Base-by-base conservation (phyloP, 1,140 invertebrate genomes). In the Thereuonema tuberculata region DNA sequence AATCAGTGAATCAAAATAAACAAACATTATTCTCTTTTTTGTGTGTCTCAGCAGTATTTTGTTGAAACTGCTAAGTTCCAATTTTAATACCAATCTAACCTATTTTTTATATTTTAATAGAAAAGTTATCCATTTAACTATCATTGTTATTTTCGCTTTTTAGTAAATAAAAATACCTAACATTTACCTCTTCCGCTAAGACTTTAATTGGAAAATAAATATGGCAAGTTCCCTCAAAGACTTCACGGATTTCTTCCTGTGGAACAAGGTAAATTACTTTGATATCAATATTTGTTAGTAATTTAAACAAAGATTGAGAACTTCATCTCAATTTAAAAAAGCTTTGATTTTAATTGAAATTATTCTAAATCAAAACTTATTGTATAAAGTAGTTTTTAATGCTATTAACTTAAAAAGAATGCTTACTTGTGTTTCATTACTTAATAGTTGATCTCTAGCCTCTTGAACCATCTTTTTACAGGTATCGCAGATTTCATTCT, bases 381-480 rank as follows among this genome's bases (percentile, higher is more conserved):
- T 43, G n/a, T 43, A 12, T 43, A 12, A 9, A 43, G n/a, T 9
- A n/a, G 37, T 43, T 43, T 43, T 43, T 43, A 12, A 12, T 9
- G n/a, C 9, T 43, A 12, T 43, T 9, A 43, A n/a, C 37, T 12
- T 43, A 43, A 9, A 43, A 9, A 12, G 56, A 21, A 55, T 59
- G 14, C 56, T 55, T 61, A 84, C 83, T 77, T 84, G 82, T 21
- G 89, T 93, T 71, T 91, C 81, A 74, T 93, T 93, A 69, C 88
- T 91, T 64, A 83, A 72, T 28, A 94, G 75, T 68, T 91, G 87
- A 72, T 92, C 87, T 37, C 89, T 76, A 1, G 89, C 91, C 71
- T 93, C 81, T 59, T 80, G 76, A 0, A 94, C 89, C 89, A 93
- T 93, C 66, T 92, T 80, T 67, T 87, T 84, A 66, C 90, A 93